Base-by-base conservation (phyloP, 2,113 vertebrate species). In the Saccopteryx bilineata region DNA sequence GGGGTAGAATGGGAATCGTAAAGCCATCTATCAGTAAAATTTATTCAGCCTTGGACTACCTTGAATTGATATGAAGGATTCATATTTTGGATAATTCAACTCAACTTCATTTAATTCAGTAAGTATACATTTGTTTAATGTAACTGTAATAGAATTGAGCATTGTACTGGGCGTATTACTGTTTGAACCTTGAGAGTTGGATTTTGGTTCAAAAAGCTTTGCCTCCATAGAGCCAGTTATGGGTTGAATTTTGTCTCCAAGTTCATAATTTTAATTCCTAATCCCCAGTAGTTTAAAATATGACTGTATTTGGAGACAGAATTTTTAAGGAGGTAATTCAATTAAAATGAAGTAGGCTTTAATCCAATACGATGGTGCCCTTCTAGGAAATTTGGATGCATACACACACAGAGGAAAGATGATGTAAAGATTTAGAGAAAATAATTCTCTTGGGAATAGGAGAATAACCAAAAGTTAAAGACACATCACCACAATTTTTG, bases 21-120 rank as follows among this genome's bases (percentile, higher is more conserved):
- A 86, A 88, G 9, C 33, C 65, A 31, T 46, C 83, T 81, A 85
- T 85, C n/a, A 74, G 54, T 26, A 46, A 80, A 84, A 89, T 66
- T 1, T 31, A 61, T 54, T 65, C n/a, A 94, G 33, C 21, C 50
- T 19, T 56, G 15, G 60, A 23, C 63, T 83, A 28, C 1, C 61
- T 39, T 23, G 23, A 52, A 26, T n/a, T 60, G 50, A 68, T n/a
- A 39, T 13, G 13, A 88, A 24, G 19, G 11, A 54, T 9, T 95
- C 26, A 5, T 1, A 33, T 46, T n/a, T 28, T 68, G 23, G 58
- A n/a, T 61, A 69, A 82, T 60, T 87, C 28, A 52, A 48, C 65
- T 87, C 28, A 52, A 48, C 65, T 66, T 84, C 31, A 46, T 63
- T 78, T 26, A 81, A 28, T 69, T 92, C 4, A 54, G 56, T 31